A percentile compares a stretch with the other conserved stretches of the same genome.
These are phyloP conservation scores for Macaria notata DNA, from an alignment of 2,888 invertebrate species.

Conservation along the genomic window DNA sequence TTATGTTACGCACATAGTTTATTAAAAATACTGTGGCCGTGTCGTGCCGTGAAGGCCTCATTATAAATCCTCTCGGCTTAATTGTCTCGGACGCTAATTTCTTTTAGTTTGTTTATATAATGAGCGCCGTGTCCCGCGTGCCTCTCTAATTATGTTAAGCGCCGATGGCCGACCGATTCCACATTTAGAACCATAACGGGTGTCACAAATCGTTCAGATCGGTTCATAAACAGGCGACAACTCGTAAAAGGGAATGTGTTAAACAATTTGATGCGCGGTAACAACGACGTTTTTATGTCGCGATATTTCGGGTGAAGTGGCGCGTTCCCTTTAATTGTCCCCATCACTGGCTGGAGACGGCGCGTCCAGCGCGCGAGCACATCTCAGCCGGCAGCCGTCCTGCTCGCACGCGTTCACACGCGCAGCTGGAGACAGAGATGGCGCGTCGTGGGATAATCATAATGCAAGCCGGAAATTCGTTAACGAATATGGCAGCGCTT, in stretches of 20 bases:
- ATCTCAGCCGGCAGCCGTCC: constrained; percentile 43
- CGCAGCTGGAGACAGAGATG: constrained; percentile 45
- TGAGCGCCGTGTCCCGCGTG: constrained; percentile 14
- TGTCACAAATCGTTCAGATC: constrained; percentile 61
- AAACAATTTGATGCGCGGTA: constrained; percentile 75
- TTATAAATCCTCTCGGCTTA: constrained; percentile 11
- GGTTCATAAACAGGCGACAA: constrained; percentile 65
- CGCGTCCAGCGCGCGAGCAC: constrained; percentile 60
- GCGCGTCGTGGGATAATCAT: constrained; percentile 57
- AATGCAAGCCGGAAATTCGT: constrained; percentile 77
- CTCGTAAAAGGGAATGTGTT: constrained; percentile 73
- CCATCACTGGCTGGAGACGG: constrained; percentile 71
- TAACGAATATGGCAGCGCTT: constrained; percentile 76
- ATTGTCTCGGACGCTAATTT: constrained; percentile 14
- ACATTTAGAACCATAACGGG: constrained; percentile 50
- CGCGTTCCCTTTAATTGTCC: constrained; percentile 73
- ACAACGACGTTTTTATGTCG: constrained; percentile 72
- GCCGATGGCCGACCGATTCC: constrained; percentile 44
- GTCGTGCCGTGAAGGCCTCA: constrained; percentile 10
- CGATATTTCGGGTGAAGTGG: constrained; percentile 67
- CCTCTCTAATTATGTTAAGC: constrained; percentile 21
- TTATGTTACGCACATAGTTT: constrained; percentile 15
- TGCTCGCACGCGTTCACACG: constrained; percentile 37
- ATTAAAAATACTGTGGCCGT: constrained; percentile 16
- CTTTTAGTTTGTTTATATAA: constrained; percentile 16